Conservation (phyloP, 2,113 vertebrate species). For the Lagenorhynchus albirostris region DNA sequence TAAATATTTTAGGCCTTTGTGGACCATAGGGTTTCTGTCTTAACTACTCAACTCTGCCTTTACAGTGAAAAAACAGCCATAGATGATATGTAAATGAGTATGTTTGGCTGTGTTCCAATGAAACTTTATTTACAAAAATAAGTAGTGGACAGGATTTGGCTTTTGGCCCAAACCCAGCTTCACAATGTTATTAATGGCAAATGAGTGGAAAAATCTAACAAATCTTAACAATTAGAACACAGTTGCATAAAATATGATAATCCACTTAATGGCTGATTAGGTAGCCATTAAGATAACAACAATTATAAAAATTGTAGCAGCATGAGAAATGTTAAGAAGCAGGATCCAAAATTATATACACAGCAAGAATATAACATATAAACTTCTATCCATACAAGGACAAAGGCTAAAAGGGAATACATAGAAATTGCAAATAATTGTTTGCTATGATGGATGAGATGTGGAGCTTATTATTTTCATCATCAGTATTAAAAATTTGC, state of each 20-base stretch:
- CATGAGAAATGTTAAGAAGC: background rate
- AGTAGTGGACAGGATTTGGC: background rate
- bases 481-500: background rate
- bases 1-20: background rate
- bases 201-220: background rate
- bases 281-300: background rate
- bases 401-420: background rate
- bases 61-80: background rate
- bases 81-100: background rate
- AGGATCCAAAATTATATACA: background rate
- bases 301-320: background rate
- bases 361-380: background rate
- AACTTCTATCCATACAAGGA: background rate
- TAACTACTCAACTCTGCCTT: background rate
- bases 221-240: background rate
- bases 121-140: slow-evolving; percentile 36
- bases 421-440: background rate
- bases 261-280: background rate
- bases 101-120: background rate
- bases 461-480: background rate
- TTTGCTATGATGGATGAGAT: background rate
- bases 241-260: background rate
- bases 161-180: background rate
- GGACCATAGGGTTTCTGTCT: background rate
- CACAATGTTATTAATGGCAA: background rate